Base-by-base conservation (phyloP, 2,888 invertebrate genomes). In the Barypeithes pellucidus region DNA sequence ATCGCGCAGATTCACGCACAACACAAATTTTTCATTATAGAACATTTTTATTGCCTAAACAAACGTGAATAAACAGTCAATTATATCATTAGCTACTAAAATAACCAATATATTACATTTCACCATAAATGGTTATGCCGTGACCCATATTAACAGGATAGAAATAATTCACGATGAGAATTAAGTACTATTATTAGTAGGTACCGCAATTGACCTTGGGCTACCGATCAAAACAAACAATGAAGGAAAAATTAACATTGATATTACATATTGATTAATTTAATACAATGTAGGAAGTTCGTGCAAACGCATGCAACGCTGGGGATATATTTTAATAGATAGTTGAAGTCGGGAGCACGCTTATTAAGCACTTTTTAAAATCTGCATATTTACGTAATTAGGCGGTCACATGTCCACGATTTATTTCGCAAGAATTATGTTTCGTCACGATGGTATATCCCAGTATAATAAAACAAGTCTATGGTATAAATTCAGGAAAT, bases 111-210 rank as follows among this genome's bases (percentile, higher is more conserved):
- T 45, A 45, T 24, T 50, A 5, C n/a, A 14, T 54, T 24, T 54
- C 14, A 14, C 52, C 29, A 29, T 54, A 29, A 29, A 54, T 33
- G 29, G 54, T 29, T 14, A 33, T 57, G 33, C 18, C 11, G 8
- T 57, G 11, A 33, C 24, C 52, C 29, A 52, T 33, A 33, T 57
- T 16, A 57, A 43, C 16, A n/a, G n/a, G 43, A 43, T 41, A 2
- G 41, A 14, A 12, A 12, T 41, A 3, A 47, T 22, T 57, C 11
- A 24, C 12, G 14, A 33, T 57, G 33, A 33, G n/a, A 16, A 33
- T 16, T 16, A 33, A 29, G 52, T 29, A 29, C 52, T 57, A 57
- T 57, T 57, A 57, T 57, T 57, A 29, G 52, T 29, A 5, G 7
- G 29, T 52, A 52, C 52, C 11, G 1, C 14, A 16, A 4, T 54